Evolutionary conservation across 2,888 invertebrate species (phyloP).

Genomic region (Sisyra terminalis): DNA sequence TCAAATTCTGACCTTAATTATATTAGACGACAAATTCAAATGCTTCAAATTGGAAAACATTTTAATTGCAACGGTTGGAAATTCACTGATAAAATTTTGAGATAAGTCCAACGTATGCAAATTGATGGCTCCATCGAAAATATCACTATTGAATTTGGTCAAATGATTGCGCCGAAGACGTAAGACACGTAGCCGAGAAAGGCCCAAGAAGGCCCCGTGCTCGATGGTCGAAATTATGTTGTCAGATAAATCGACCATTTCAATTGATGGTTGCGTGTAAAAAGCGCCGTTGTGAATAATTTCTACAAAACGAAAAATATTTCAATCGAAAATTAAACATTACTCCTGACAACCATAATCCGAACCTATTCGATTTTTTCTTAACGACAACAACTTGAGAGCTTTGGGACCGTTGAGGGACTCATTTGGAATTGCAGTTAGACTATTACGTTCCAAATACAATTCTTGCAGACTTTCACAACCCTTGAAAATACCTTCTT

Average conservation of each 20-base stretch:
- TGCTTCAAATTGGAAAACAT: slow-evolving; percentile 50
- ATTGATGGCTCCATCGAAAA: slow-evolving; percentile 59
- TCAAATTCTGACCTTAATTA: slow-evolving; percentile 48
- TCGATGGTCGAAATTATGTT: slow-evolving; percentile 64
- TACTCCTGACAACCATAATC: slow-evolving; percentile 9
- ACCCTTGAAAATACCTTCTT: slow-evolving; percentile 74
- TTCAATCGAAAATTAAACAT: background rate
- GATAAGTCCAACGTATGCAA: slow-evolving; percentile 69
- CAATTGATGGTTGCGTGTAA: slow-evolving; percentile 46
- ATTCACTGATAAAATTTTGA: slow-evolving; percentile 69
- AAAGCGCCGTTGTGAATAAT: slow-evolving; percentile 39
- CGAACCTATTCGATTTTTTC: slow-evolving; percentile 69
- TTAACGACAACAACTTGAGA: slow-evolving; percentile 54
- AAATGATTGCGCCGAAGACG: slow-evolving; percentile 65
- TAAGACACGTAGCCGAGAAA: slow-evolving; percentile 48
- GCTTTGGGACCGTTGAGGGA: slow-evolving; percentile 68
- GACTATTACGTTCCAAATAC: slow-evolving; percentile 63
- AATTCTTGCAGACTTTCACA: slow-evolving; percentile 68
- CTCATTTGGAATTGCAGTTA: slow-evolving; percentile 55
- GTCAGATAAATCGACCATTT: slow-evolving; percentile 60
- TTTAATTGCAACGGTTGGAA: slow-evolving; percentile 62
- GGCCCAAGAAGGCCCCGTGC: slow-evolving; percentile 53
- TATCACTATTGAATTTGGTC: slow-evolving; percentile 66
- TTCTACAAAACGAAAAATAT: slow-evolving; percentile 6
- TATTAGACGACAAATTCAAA: slow-evolving; percentile 69